Evolutionary conservation across 2,113 vertebrate species (phyloP), one percentile per base, ranked within the genome.

Genomic region (Microcebus tavaratra): DNA sequence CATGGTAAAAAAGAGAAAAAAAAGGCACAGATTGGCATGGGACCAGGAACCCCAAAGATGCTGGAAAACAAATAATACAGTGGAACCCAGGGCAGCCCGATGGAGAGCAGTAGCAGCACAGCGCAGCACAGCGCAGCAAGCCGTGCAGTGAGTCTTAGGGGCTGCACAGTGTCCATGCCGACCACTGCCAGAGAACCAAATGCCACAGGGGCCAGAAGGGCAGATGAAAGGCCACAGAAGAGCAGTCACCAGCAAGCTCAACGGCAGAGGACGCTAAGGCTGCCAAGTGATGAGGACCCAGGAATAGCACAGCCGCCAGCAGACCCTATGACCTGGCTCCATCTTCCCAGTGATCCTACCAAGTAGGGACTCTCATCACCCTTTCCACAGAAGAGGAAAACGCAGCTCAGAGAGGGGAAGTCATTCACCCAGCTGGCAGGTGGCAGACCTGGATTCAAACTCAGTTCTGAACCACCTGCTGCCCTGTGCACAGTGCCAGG

Each of bases 71-170:
- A 73, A 18, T 4, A 59, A 80, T 27, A 50, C 7, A 5, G 13
- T 15, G 11, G 65, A 88, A 80, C 29, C 17, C 1, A 23, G 39
- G 34, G 65, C 53, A 81, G 73, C 20, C 29, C 8, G 15, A 3
- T 21, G n/a, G 27, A 12, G 2, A 59, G 18, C 45, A 57, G 55
- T 2, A 7, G 55, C 55, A 65, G 50, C 12, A 31, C 6, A 17
- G 1, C 8, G 55, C 55, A 65, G 50, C 12, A 31, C 6, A 17
- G 1, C 8, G 9, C 0, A 4, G 42, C 8, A 59, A 55, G 59
- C 65, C 88, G 1, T 3, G 0, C 17, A 11, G 27, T 2, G 8
- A 11, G 8, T 23, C 39, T 42, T 0, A 42, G 65, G 31, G 31
- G 7, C 36, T 42, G 23, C 48, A 12, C 25, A 14, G 5, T 13